Base-by-base conservation (phyloP, 2,888 invertebrate species). In the Cyaniris semiargus region DNA sequence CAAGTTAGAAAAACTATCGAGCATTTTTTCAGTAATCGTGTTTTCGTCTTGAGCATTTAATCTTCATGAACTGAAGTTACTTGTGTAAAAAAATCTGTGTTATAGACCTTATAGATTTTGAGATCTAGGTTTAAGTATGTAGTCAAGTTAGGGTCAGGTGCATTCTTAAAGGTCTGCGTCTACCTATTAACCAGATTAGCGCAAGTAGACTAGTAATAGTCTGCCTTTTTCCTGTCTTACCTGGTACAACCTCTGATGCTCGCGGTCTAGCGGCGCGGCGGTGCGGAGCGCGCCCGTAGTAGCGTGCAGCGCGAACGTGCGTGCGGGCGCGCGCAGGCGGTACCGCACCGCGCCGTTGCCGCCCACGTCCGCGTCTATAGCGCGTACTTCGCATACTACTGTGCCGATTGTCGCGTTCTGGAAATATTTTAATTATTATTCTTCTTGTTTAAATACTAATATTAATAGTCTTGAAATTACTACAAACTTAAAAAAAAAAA, bases 271-370 rank as follows among this genome's bases (percentile, higher is more conserved):
- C 0, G 96, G 94, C 72, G 95, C 93, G 75, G 95, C 95, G 13
- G 98, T 95, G 31, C 96, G 95, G 79, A 99, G 94, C 18, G 96
- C 95, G 0, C 98, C 99, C 10, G 96, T 96, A 34, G 95, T 95
- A 7, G 96, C 95, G 87, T 98, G 96, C 80, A 99, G 95, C 77
- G 95, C 92, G 90, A 99, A 99, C 38, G 96, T 95, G 82, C 96
- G 95, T 95, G 97, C 97, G 83, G 97, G 96, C 95, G 21, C 95
- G 91, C 97, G 96, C 75, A 98, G 90, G 10, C 97, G 95, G 91
- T 98, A 99, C 27, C 97, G 95, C 8, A 99, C 97, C n/a, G 97
- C 96, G 0, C 98, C 98, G 90, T 99, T 99, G 18, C 95, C 95
- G 0, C 98, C 99, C 75, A 97, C 96, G 86, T 99, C 99, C 76